phyloP scores from a whole-genome alignment of 2,888 invertebrate species.

The Eucera pruinosa region DNA sequence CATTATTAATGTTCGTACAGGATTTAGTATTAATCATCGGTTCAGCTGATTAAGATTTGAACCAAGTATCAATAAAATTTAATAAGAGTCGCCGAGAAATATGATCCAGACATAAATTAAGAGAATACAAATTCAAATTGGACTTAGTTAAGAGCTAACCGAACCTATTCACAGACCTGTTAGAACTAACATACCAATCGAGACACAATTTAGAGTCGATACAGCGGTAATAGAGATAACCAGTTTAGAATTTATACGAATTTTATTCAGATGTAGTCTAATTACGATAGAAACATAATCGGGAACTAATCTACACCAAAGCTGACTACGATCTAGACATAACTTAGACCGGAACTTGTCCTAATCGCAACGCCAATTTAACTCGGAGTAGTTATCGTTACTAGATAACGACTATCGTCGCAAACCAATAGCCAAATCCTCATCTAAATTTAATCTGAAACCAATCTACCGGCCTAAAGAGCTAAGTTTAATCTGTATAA shows the following conservation, averaged over 20 bases:
- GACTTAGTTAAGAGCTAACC: not conserved
- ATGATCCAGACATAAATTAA: not conserved
- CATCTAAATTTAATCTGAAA: slow-evolving; percentile 9
- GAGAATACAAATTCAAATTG: slow-evolving; percentile 9
- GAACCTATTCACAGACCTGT: not conserved
- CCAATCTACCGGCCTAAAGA: not conserved
- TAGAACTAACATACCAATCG: not conserved
- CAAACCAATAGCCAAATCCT: not conserved
- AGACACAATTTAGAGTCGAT: slow-evolving; percentile 1
- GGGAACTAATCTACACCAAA: not conserved
- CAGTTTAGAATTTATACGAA: slow-evolving; percentile 3
- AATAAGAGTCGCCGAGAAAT: not conserved
- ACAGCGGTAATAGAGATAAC: slow-evolving; percentile 23
- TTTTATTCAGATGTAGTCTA: slow-evolving; percentile 6
- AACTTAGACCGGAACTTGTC: slow-evolving; percentile 11
- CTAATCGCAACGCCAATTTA: slow-evolving; percentile 21
- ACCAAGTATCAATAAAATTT: not conserved
- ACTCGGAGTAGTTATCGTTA: slow-evolving; percentile 12
- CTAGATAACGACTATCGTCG: slow-evolving; percentile 15
- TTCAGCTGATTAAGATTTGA: slow-evolving; percentile 4
- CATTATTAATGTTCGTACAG: not conserved
- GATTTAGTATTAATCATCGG: too few species aligned
- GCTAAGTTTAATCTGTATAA: not conserved
- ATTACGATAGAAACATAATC: slow-evolving; percentile 27
- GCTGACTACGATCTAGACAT: not conserved